These are phyloP conservation scores for Numida meleagris DNA, from an alignment of 2,113 vertebrate genomes.

Conservation along the genomic window DNA sequence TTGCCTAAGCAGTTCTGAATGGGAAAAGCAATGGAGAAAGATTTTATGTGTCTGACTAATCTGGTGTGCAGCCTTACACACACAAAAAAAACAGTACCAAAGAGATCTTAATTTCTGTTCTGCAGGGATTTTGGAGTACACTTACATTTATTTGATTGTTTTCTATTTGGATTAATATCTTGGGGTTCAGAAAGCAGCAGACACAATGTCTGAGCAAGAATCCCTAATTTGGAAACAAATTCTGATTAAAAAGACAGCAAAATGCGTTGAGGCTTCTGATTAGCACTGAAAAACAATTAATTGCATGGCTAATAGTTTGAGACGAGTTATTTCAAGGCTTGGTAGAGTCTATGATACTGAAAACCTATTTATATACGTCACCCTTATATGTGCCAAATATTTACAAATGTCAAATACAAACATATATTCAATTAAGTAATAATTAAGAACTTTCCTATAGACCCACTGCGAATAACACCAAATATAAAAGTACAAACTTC, in stretches of 20 bases:
- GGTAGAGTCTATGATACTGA: neutral
- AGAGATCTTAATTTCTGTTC: neutral
- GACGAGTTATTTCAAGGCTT: constrained; percentile 36
- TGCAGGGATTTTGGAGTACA: neutral
- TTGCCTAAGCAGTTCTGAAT: neutral
- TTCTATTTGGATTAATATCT: neutral
- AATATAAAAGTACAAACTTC: neutral
- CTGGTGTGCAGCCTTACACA: neutral
- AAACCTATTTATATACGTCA: neutral
- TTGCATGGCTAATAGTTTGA: constrained; percentile 40
- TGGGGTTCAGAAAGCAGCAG: neutral
- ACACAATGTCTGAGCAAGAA: neutral
- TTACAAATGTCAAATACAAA: neutral
- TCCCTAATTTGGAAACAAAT: constrained; percentile 32
- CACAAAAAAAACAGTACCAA: neutral
- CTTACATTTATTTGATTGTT: neutral
- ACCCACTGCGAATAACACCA: neutral
- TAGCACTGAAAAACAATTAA: constrained; percentile 56
- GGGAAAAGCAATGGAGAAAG: neutral
- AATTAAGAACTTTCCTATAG: neutral
- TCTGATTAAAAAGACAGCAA: constrained; percentile 15
- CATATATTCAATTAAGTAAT: constrained; percentile 15
- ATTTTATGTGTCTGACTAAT: neutral
- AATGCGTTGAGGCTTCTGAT: constrained; percentile 26
- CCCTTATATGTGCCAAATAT: neutral